Evolutionary conservation across 2,113 vertebrate genomes (phyloP).

Genomic region (Otus sunia): DNA sequence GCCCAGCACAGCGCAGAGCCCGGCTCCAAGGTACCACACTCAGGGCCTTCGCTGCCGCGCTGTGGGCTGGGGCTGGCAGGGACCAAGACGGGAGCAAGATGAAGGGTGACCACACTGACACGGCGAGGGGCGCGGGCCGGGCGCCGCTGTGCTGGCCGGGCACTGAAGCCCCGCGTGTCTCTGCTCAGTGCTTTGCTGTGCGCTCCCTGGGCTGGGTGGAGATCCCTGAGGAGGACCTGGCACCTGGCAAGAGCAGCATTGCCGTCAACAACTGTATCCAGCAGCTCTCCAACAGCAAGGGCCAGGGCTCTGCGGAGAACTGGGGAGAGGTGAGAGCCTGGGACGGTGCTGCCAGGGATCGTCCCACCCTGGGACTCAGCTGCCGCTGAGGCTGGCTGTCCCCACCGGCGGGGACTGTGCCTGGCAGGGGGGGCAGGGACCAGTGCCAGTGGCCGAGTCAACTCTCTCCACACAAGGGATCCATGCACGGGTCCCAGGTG

Average conservation of each 20-base stretch:
- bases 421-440: too few relatives aligned
- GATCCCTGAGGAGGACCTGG: slow-evolving; percentile 93
- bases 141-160: background rate
- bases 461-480: background rate
- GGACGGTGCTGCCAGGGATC: background rate
- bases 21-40: slow-evolving; percentile 82
- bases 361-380: background rate
- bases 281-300: slow-evolving; percentile 88
- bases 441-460: background rate
- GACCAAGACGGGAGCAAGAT: background rate
- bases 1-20: slow-evolving; percentile 76
- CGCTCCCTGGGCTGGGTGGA: slow-evolving; percentile 95
- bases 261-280: slow-evolving; percentile 96
- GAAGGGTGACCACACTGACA: background rate
- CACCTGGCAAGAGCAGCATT: slow-evolving; percentile 93
- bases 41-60: background rate
- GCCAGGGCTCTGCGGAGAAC: slow-evolving; percentile 75
- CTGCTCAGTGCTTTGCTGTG: slow-evolving; percentile 87
- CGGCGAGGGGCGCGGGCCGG: accelerated
- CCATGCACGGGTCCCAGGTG: accelerated
- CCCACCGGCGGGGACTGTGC: accelerated
- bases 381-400: background rate
- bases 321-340: slow-evolving; percentile 84
- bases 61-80: background rate
- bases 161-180: background rate